A percentile compares a stretch with the other conserved stretches of the same genome.
Conservation (phyloP, 1,140 invertebrate species). For the Cydia splendana region DNA sequence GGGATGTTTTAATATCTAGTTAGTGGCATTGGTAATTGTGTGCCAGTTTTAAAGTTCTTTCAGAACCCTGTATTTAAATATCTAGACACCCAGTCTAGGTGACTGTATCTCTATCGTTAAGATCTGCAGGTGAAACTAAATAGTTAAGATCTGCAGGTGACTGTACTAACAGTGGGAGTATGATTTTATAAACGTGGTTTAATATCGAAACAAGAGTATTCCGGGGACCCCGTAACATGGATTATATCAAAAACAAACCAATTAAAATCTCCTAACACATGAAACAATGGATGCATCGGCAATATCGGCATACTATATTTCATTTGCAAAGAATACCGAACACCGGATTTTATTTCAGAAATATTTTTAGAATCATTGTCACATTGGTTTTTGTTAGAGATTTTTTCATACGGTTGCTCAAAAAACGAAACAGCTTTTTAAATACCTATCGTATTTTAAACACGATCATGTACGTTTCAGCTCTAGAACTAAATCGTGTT, state of each 20-base stretch:
- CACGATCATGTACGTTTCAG: not conserved
- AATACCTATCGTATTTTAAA: not conserved
- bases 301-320: not conserved
- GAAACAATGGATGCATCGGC: not conserved
- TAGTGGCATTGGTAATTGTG: conserved; percentile 7
- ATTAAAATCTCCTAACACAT: not conserved
- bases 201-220: no score
- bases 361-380: not conserved
- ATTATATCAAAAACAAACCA: conserved; percentile 1
- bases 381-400: not conserved
- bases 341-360: not conserved
- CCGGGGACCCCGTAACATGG: not conserved
- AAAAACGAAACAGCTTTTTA: not conserved
- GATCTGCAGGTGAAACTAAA: no score
- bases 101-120: no score
- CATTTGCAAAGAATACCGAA: not conserved
- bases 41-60: no score
- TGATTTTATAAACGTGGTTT: not conserved
- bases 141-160: no score
- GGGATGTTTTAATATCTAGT: conserved; percentile 32
- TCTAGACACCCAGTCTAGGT: no score
- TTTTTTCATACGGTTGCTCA: not conserved
- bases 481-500: no score
- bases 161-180: not conserved
- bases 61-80: no score